These are phyloP conservation scores for Pseudococcus viburni DNA, from an alignment of 2,888 invertebrate genomes.

Conservation along the genomic window DNA sequence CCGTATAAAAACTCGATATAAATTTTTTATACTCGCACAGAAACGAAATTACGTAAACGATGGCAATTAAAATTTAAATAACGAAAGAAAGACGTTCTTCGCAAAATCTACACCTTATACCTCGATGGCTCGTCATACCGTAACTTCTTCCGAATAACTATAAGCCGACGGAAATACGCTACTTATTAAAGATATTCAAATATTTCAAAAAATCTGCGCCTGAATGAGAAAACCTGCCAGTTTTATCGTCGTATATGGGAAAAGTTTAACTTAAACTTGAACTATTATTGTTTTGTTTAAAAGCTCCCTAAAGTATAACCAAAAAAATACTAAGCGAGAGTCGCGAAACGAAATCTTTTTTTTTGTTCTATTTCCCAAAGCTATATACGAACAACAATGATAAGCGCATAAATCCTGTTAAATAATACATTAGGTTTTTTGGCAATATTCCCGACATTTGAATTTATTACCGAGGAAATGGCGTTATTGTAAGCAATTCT, in stretches of 20 bases:
- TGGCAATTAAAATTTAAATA: conserved; percentile 33
- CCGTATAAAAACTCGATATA: neutral
- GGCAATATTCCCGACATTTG: conserved; percentile 32
- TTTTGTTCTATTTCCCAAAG: neutral
- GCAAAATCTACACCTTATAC: too few relatives aligned
- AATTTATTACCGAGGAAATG: conserved; percentile 38
- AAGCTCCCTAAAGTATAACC: neutral
- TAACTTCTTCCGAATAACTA: too few relatives aligned
- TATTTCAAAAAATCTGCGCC: neutral
- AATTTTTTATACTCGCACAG: neutral
- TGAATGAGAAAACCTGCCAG: neutral
- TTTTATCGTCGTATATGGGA: neutral
- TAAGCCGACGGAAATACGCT: neutral
- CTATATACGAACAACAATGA: neutral
- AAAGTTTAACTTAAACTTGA: conserved; percentile 16
- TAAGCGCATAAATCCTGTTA: conserved; percentile 49
- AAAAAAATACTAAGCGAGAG: neutral
- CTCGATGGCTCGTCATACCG: too few relatives aligned
- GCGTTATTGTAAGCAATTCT: conserved; percentile 32
- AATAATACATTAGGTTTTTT: conserved; percentile 49
- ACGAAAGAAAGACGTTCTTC: neutral
- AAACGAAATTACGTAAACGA: conserved; percentile 12
- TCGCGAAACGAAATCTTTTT: conserved; percentile 27
- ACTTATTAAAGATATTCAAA: neutral
- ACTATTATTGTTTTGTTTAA: conserved; percentile 13